Percentiles rank a stretch among this genome's conserved stretches.
phyloP scores from a whole-genome alignment of 2,113 vertebrate genomes.

The Nycticryphes semicollaris region DNA sequence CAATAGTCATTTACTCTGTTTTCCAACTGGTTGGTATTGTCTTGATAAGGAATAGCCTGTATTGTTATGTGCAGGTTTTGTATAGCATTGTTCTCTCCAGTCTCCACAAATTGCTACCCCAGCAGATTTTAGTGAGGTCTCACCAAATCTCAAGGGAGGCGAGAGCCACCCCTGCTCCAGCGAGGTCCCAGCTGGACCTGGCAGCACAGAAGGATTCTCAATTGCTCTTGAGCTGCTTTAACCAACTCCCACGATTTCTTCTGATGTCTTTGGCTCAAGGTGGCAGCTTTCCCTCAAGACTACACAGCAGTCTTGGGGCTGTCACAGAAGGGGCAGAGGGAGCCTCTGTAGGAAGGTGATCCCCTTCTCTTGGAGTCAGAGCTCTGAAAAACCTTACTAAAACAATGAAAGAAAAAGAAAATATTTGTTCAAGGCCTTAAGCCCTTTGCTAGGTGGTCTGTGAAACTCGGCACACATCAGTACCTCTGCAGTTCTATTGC shows the following conservation, averaged over 20 bases:
- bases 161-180: neutral
- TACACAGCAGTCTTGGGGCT: neutral
- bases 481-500: neutral
- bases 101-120: neutral
- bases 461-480: neutral
- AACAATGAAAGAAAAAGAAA: neutral
- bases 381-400: neutral
- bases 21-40: neutral
- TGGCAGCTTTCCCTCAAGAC: too few species aligned
- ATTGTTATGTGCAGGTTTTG: neutral
- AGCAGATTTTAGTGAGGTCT: neutral
- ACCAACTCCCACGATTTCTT: neutral
- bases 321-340: neutral
- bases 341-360: neutral
- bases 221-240: neutral
- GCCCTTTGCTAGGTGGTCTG: neutral
- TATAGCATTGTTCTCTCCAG: neutral
- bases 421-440: neutral
- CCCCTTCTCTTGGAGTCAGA: neutral
- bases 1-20: neutral
- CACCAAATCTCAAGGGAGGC: neutral
- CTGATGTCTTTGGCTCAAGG: neutral
- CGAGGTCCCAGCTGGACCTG: neutral
- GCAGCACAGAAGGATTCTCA: neutral
- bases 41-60: neutral